Base-by-base conservation (phyloP, 2,797 vertebrate species). In the Phoeniculus purpureus region DNA sequence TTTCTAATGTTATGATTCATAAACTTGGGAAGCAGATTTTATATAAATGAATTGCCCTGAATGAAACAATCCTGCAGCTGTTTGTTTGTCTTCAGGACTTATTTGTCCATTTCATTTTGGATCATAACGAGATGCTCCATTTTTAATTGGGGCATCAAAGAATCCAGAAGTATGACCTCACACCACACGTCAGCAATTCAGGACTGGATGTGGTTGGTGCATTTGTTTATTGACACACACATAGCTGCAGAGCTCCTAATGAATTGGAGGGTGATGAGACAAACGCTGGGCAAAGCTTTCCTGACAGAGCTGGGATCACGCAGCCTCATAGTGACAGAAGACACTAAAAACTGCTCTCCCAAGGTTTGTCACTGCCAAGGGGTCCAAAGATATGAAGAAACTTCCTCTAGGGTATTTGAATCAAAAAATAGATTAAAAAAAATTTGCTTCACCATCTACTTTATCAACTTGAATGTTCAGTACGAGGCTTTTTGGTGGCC, bases 141-240 rank as follows among this genome's bases (percentile, higher is more conserved):
- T 87, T 74, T 79, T 12, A 15, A 26, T 18, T 37, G 29, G 19
- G 4, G 5, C 10, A 40, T 29, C 27, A 85, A 7, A 10, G 18
- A 70, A 15, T 37, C 21, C 50, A 66, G 76, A 62, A 58, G 51
- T 59, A 51, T 4, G 32, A 78, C 20, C 43, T 80, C 43, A 31
- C 26, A 32, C 19, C 13, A 5, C 18, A 11, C 55, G 55, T 85
- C 56, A 77, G 12, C 16, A 60, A 22, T 52, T 78, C 59, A 66
- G 20, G 50, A 55, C 29, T 48, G 22, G 22, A 11, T 45, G 16
- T 26, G 21, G 37, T 19, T 12, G 0, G 0, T 0, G 1, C 3
- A 1, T 68, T 34, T 47, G 6, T 60, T 55, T 78, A 37, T 50
- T n/a, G 59, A 62, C 59, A 50, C 21, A 16, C 14, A 10, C 9